Base-by-base conservation (phyloP, 2,797 vertebrate genomes). In the Emys orbicularis region DNA sequence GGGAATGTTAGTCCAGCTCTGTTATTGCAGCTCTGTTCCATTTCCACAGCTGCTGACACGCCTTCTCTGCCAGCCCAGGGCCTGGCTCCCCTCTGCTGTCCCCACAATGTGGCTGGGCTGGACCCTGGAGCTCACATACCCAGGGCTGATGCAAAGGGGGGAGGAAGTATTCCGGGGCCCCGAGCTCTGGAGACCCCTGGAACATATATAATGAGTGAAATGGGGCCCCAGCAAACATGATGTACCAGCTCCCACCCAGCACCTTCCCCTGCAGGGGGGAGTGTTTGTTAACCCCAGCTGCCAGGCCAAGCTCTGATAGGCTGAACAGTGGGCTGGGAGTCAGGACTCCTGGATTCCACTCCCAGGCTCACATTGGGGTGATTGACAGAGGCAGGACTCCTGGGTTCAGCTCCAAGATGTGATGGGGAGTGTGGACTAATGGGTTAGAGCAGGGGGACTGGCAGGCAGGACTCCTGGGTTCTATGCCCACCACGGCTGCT, bases 41-140 rank as follows among this genome's bases (percentile, higher is more conserved):
- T 95, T 97, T 97, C 97, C 96, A 1, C 3, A 65, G 34, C 88
- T 89, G 86, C 76, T 47, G 87, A 1, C 97, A 97, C 96, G 91
- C 96, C 47, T 97, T 96, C 96, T 41, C 86, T 97, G 96, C 96
- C 80, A 82, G 96, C 88, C 44, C 44, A 77, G 41, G 34, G 19
- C 68, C 37, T 41, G 68, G 44, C 74, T 31, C 74, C 44, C 74
- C 74, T 18, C 13, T 25, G 21, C 41, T 47, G 6, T 72, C 44
- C 41, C 37, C 12, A 44, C 34, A 18, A n/a, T 7, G 8, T 15
- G 2, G 13, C 57, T n/a, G 18, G 65, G 65, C 65, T 21, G 61
- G 61, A 16, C 34, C 21, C 15, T 61, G 34, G 31, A 31, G 15
- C 59, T 72, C n/a, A 72, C n/a, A 37, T 21, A 23, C 65, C 19